Conservation (phyloP, 2,888 invertebrate genomes). For the Dusona sp. region DNA sequence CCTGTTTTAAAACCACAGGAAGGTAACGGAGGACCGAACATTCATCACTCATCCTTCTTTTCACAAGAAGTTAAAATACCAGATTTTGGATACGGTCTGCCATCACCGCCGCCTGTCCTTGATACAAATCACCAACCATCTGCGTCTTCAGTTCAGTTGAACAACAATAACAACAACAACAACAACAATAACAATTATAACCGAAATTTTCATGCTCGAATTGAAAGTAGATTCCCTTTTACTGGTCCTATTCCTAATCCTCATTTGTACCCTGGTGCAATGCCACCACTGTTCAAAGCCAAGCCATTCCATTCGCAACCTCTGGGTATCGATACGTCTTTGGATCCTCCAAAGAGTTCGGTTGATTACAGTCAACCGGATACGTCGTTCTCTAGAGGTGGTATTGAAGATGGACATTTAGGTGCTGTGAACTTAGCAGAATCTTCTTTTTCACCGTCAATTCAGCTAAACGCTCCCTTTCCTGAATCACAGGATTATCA, state of each 20-base stretch:
- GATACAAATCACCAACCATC: conserved; percentile 52
- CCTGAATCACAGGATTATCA: conserved; percentile 38
- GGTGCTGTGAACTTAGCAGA: neutral
- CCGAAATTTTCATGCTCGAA: conserved; percentile 33
- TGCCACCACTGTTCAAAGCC: conserved; percentile 88
- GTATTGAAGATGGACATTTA: neutral
- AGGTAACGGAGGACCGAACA: conserved; percentile 37
- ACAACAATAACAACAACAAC: conserved; percentile 48
- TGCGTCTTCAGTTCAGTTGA: conserved; percentile 14
- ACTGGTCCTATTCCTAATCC: conserved; percentile 88
- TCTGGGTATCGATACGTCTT: conserved; percentile 53
- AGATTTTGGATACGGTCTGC: conserved; percentile 72
- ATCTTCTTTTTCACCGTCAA: conserved; percentile 27
- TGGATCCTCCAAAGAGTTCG: conserved; percentile 24
- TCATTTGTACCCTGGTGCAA: conserved; percentile 87
- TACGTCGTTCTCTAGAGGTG: conserved; percentile 23
- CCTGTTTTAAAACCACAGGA: conserved; percentile 52
- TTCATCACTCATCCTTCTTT: conserved; percentile 61
- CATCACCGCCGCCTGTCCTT: conserved; percentile 45
- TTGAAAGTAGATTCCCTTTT: conserved; percentile 53
- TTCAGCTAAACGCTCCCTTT: conserved; percentile 12
- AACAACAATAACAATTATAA: conserved; percentile 61
- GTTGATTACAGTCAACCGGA: conserved; percentile 33
- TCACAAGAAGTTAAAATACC: conserved; percentile 74
- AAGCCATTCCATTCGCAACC: conserved; percentile 61